phyloP scores from a whole-genome alignment of 2,113 vertebrate species.

The Emberiza fucata region DNA sequence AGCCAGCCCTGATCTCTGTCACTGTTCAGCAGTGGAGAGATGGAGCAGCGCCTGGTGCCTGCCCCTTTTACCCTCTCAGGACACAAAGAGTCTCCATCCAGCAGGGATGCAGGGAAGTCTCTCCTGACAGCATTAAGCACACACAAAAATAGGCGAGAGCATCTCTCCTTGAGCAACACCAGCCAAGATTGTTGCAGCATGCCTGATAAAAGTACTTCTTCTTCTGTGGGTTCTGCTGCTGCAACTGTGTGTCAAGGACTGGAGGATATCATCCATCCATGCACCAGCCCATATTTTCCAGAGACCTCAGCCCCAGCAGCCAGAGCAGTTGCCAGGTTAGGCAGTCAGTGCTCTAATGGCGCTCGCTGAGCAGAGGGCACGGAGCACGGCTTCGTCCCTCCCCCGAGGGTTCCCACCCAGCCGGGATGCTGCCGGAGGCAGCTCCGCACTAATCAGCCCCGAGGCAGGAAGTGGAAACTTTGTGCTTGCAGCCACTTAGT shows the following conservation, averaged over 20 bases:
- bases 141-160: neutral
- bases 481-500: slow-evolving; percentile 47
- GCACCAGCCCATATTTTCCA: neutral
- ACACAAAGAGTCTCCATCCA: neutral
- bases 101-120: neutral
- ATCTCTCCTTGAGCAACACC: neutral
- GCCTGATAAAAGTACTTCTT: neutral
- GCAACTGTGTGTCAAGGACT: neutral
- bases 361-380: slow-evolving; percentile 33
- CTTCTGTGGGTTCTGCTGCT: neutral
- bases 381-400: neutral
- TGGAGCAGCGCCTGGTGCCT: neutral
- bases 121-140: neutral
- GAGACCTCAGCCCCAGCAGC: neutral
- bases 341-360: slow-evolving; percentile 29
- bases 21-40: neutral
- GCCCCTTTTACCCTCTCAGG: neutral
- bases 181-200: neutral
- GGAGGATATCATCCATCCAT: neutral
- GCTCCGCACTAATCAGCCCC: slow-evolving; percentile 36
- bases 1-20: neutral
- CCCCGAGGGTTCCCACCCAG: neutral
- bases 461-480: slow-evolving; percentile 45
- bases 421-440: slow-evolving; percentile 6
- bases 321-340: neutral